These are phyloP conservation scores for Philereme vetulata DNA, from an alignment of 2,888 invertebrate genomes.

Conservation along the genomic window DNA sequence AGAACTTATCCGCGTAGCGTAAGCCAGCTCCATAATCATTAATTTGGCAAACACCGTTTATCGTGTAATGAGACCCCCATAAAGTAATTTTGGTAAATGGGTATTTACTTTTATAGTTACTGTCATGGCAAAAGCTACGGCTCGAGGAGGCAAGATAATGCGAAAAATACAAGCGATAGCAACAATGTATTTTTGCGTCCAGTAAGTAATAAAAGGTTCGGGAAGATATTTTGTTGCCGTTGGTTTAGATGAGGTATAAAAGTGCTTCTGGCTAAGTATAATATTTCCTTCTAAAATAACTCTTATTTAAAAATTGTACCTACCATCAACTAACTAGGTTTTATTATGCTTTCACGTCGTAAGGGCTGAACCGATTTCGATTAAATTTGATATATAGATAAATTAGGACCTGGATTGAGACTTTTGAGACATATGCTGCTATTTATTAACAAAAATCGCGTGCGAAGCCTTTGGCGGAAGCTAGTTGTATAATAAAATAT, in stretches of 20 bases:
- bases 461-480: too few relatives aligned
- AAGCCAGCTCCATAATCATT: slow-evolving; percentile 33
- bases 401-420: too few relatives aligned
- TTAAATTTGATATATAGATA: too few relatives aligned
- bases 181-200: slow-evolving; percentile 15
- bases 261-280: neutral
- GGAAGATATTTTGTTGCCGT: slow-evolving; percentile 11
- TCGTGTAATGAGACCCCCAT: slow-evolving; percentile 33
- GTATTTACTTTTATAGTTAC: slow-evolving; percentile 33
- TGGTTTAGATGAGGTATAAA: slow-evolving; percentile 6
- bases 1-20: slow-evolving; percentile 20
- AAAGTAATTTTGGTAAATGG: slow-evolving; percentile 38
- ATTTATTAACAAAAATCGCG: too few relatives aligned
- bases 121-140: slow-evolving; percentile 24
- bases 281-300: neutral
- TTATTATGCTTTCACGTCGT: too few relatives aligned
- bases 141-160: slow-evolving; percentile 15
- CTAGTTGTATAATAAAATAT: too few relatives aligned
- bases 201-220: slow-evolving; percentile 1
- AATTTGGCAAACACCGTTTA: slow-evolving; percentile 36
- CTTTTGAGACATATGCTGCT: too few relatives aligned
- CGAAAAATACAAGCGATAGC: slow-evolving; percentile 20
- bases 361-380: too few relatives aligned
- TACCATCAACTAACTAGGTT: too few relatives aligned
- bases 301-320: neutral